Base-by-base conservation (phyloP, 2,888 invertebrate genomes). In the Choreutis nemorana region DNA sequence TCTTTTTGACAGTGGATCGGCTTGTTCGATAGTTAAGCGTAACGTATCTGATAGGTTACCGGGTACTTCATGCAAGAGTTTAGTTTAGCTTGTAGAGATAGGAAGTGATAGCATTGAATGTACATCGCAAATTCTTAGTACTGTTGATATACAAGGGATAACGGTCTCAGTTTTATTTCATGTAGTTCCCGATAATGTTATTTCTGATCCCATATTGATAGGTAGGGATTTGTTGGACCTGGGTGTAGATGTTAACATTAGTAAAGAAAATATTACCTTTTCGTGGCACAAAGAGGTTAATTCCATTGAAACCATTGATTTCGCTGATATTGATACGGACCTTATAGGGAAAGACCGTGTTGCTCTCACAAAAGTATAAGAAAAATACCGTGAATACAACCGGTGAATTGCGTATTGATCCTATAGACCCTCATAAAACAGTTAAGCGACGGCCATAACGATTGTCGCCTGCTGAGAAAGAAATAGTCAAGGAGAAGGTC, bases 1-100 rank as follows among this genome's bases (percentile, higher is more conserved):
- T 33, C 23, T 40, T n/a, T 42, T 42, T 32, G 39, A 42, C 26
- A 42, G 38, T 13, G 28, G 28, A 24, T 28, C 32, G 2, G 23
- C 28, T 10, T 32, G 32, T 14, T 28, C 28, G 7, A 4, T 23
- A 23, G 23, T 23, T 2, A 22, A 21, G 14, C 3, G 8, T 14
- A 28, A 22, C 8, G 3, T 14, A 3, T 6, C 9, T 9, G 7
- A 23, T 8, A 23, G 9, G 23, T 9, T 7, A 7, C 7, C 8
- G 7, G 32, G 28, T 22, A 32, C 28, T 14, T n/a, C n/a, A n/a
- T n/a, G n/a, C n/a, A n/a, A n/a, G n/a, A n/a, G n/a, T n/a, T n/a
- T 9, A 8, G 9, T 23, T 13, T n/a, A 22, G 1, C 9, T 30
- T 13, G 20, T 10, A n/a, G 30, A 25, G 7, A 30, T 30, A 9